Evolutionary conservation across 92 coral and sea anemone species (phyloP), one percentile per base, ranked within the genome.

Genomic region (Zoanthus solanderi): DNA sequence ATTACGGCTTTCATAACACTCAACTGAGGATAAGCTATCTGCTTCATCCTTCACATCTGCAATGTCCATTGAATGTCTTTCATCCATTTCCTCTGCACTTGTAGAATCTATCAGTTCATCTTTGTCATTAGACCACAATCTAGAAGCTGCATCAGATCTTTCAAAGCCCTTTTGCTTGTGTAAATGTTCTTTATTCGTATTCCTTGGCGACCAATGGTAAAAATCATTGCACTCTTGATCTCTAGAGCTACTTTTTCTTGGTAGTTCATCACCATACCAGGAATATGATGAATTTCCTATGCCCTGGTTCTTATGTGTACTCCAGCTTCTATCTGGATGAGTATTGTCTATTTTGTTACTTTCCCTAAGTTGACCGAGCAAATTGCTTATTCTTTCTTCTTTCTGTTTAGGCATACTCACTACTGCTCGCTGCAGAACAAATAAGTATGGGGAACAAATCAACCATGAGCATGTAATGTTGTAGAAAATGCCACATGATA

Each of bases 401-500:
- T 84, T 90, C 18, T 93, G 95, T 30, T 90, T 88, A 50, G 89
- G 90, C 95, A 94, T 94, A 8, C 95, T 94, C 47, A 94, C 95
- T 79, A 82, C 89, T 52, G 95, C 98, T 34, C 94, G 95, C 98
- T 94, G 54, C 32, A 79, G 69, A 63, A 50, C 10, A 50, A 7
- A 50, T 50, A 50, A 37, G 4, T 37, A 37, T 37, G 4, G 42
- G 42, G 4, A 37, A 37, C 42, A 37, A 37, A 50, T 50, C 56
- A 50, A 50, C 12, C 5, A 50, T 0, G 12, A 50, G 56, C 9
- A 50, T 7, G 56, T 50, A 50, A 50, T 50, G 12, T 11, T 7
- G 10, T 0, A 50, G 56, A 7, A 11, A 50, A 50, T 50, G 12
- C 56, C 56, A 0, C 9, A 50, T 7, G 56, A 7, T 50, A 2